Percentiles rank a stretch among this genome's conserved stretches.
Evolutionary conservation across 1,140 invertebrate genomes (phyloP).

Genomic region (Hypsibius dujardini): DNA sequence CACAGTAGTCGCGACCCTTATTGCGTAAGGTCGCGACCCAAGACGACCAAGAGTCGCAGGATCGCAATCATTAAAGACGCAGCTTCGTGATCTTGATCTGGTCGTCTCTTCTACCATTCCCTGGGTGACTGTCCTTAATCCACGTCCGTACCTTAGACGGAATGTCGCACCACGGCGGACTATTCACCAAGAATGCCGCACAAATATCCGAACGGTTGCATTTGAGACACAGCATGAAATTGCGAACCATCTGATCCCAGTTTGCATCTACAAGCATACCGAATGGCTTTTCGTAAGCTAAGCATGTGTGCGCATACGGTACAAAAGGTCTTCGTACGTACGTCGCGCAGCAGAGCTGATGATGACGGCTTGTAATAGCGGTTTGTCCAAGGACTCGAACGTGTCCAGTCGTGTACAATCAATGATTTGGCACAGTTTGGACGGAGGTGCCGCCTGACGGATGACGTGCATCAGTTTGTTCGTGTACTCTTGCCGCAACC

Average conservation of each 20-base stretch:
- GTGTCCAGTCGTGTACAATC: conserved; percentile 6
- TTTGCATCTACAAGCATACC: too few species aligned
- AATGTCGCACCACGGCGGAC: neutral
- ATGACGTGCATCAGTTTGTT: neutral
- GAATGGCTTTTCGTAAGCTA: too few species aligned
- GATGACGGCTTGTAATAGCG: neutral
- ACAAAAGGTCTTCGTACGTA: too few species aligned
- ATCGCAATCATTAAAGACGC: too few species aligned
- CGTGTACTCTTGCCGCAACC: neutral
- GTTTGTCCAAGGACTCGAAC: neutral
- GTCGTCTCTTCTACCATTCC: too few species aligned
- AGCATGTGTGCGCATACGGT: too few species aligned
- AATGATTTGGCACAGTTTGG: too few species aligned
- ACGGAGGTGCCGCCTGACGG: too few species aligned
- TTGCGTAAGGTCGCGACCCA: neutral
- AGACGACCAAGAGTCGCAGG: neutral
- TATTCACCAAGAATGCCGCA: neutral
- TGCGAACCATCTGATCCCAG: neutral
- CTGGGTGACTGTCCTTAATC: too few species aligned
- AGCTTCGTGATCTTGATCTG: too few species aligned
- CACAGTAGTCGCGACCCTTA: neutral
- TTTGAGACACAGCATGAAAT: neutral
- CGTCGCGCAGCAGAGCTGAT: neutral
- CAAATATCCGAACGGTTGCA: neutral
- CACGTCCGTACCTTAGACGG: neutral